phyloP scores from a whole-genome alignment of 2,113 vertebrate genomes.

The Rissa tridactyla region DNA sequence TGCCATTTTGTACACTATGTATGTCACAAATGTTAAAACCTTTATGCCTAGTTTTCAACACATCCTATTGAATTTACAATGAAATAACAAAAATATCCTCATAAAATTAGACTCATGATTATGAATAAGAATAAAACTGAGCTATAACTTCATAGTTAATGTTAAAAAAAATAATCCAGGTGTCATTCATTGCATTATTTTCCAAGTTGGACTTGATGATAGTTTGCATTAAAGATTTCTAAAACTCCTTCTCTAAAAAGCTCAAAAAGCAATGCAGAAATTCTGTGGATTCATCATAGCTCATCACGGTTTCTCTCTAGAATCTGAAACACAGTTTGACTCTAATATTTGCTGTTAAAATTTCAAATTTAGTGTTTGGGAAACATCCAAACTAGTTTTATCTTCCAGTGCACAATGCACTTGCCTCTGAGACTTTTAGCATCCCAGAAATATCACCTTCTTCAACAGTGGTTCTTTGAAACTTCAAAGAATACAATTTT shows the following conservation, averaged over 20 bases:
- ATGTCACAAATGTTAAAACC: background rate
- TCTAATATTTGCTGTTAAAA: background rate
- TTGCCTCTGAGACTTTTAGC: background rate
- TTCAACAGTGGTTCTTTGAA: background rate
- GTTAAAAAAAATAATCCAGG: rapidly evolving
- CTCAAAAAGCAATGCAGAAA: background rate
- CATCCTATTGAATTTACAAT: background rate
- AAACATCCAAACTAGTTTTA: background rate
- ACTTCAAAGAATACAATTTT: background rate
- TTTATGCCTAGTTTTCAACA: background rate
- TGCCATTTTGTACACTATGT: background rate
- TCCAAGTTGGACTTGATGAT: background rate
- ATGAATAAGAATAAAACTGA: background rate
- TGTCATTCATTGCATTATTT: background rate
- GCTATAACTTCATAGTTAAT: background rate
- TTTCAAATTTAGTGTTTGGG: background rate
- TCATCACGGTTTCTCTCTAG: background rate
- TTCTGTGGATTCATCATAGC: background rate
- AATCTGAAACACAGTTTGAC: background rate
- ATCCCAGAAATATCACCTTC: background rate
- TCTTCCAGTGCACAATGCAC: background rate
- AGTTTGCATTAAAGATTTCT: background rate
- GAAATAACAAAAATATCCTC: background rate
- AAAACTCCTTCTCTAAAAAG: background rate
- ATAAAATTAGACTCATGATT: background rate